These are phyloP conservation scores for Odontamblyopus rebecca DNA, from an alignment of 2,797 vertebrate species.

Conservation along the genomic window DNA sequence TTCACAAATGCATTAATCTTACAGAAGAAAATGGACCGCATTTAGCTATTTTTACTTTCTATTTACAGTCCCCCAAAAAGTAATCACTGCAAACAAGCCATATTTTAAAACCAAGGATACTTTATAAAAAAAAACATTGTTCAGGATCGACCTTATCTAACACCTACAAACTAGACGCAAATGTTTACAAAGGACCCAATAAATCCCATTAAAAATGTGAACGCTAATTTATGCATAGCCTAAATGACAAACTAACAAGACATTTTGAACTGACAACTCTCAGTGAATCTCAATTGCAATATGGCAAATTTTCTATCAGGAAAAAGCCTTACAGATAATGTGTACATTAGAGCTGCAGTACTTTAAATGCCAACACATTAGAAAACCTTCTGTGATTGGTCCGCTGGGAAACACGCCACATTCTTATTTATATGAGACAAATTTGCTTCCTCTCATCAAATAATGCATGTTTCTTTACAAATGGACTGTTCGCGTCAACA, in stretches of 20 bases:
- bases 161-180: background rate
- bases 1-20: no score
- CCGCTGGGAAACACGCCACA: slow-evolving; percentile 13
- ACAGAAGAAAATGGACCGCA: no score
- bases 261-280: background rate
- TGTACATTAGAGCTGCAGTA: background rate
- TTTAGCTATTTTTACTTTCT: no score
- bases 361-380: background rate
- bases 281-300: no score
- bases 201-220: background rate
- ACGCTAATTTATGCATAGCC: background rate
- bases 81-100: slow-evolving; percentile 55
- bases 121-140: background rate
- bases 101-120: slow-evolving; percentile 42
- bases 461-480: slow-evolving; percentile 8
- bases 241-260: background rate
- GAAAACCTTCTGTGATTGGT: slow-evolving; percentile 12
- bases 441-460: slow-evolving; percentile 21
- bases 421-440: slow-evolving; percentile 17
- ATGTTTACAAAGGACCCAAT: background rate
- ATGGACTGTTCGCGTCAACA: slow-evolving; percentile 18
- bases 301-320: background rate
- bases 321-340: background rate
- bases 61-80: background rate
- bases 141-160: background rate